Evolutionary conservation across 2,113 vertebrate genomes (phyloP).

Genomic region (Ginglymostoma cirratum): DNA sequence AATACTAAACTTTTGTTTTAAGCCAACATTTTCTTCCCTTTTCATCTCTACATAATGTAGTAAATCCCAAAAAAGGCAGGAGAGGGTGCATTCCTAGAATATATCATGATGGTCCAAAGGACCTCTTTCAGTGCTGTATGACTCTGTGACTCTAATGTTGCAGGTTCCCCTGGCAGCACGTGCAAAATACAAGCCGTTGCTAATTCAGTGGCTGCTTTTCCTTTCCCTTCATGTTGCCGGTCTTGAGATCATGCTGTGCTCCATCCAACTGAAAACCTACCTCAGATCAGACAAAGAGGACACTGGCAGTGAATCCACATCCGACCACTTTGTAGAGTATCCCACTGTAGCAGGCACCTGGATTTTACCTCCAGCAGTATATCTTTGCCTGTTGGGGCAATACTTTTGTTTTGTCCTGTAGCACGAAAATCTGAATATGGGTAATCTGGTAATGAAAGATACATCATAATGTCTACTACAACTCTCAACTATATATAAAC

Average conservation of each 20-base stretch:
- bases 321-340: not conserved
- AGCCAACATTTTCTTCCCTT: not conserved
- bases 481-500: too few species aligned
- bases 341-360: not conserved
- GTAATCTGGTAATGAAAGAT: too few species aligned
- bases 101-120: too few species aligned
- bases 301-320: not conserved
- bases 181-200: not conserved
- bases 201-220: not conserved
- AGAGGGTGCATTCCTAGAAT: too few species aligned
- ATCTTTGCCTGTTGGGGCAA: too few species aligned
- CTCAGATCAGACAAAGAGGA: not conserved
- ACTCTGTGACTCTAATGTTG: not conserved
- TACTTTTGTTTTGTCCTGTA: too few species aligned
- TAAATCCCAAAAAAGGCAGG: not conserved
- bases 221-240: not conserved
- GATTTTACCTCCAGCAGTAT: too few species aligned
- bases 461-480: too few species aligned
- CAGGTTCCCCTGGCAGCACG: not conserved
- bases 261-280: not conserved
- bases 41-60: not conserved
- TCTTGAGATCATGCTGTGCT: not conserved
- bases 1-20: not conserved
- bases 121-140: too few species aligned
- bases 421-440: too few species aligned